Evolutionary conservation across 2,113 vertebrate genomes (phyloP), one percentile per base, ranked within the genome.

Genomic region (Patagioenas fasciata): DNA sequence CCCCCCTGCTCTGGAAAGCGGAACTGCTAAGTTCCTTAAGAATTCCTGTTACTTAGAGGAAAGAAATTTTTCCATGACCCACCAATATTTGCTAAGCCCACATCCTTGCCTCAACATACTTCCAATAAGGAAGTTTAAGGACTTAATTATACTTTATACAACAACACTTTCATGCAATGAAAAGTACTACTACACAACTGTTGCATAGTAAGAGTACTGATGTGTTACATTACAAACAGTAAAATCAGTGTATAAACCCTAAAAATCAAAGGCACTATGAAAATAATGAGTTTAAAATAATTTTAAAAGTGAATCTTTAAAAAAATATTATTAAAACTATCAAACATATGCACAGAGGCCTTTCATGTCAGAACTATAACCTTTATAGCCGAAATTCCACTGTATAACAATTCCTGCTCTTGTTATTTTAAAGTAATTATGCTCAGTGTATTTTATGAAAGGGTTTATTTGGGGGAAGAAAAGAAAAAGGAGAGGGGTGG

Each of bases 121-220:
- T 70, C n/a, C n/a, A 25, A 9, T 24, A 57, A 67, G 19, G 10
- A 17, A 28, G 20, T 67, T 79, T 88, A 67, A 56, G 48, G 64
- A 64, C 13, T 20, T 25, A 62, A 66, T 26, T 85, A 32, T 17
- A 67, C 5, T 66, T 78, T 53, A 72, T 65, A 51, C 13, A 2
- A 3, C 58, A 69, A 47, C 29, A 71, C 24, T 44, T 6, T 24
- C 16, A 42, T 32, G n/a, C 12, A 32, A 80, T 47, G 40, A 51
- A 66, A 34, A 69, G 40, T 5, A 85, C 21, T 7, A 32, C 32
- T 57, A 62, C 42, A 57, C 24, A 62, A 47, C 73, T 44, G 44
- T 1, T 25, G 36, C 57, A 21, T 0, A 31, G 40, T 14, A 16
- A 29, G 25, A 47, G 12, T 12, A 36, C 14, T n/a, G 32, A 29